A percentile compares a stretch with the other conserved stretches of the same genome.
Evolutionary conservation across 1,140 invertebrate species (phyloP).

Genomic region (Cherax destructor): DNA sequence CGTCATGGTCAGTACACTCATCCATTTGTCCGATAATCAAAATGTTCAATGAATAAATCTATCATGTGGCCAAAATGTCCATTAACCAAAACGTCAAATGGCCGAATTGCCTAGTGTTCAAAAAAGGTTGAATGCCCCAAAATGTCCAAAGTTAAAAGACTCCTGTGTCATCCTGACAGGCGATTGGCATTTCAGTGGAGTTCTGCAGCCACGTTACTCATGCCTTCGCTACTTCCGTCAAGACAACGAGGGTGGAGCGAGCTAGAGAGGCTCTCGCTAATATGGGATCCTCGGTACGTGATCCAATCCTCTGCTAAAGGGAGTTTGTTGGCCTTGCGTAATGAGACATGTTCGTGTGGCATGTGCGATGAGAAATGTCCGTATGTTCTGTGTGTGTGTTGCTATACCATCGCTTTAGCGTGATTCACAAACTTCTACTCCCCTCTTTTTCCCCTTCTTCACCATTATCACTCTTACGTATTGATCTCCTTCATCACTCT

Average conservation of each 20-base stretch:
- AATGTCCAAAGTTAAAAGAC: too few relatives aligned
- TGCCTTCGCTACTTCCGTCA: slow-evolving; percentile 82
- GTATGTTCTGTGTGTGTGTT: not conserved
- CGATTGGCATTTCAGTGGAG: slow-evolving; percentile 94
- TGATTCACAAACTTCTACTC: too few relatives aligned
- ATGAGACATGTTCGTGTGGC: not conserved
- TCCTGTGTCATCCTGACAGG: slow-evolving; percentile 76
- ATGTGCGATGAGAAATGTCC: not conserved
- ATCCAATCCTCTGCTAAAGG: not conserved
- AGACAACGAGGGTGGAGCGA: slow-evolving; percentile 80
- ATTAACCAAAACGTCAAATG: not conserved
- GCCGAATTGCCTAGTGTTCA: too few relatives aligned
- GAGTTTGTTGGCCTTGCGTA: too few relatives aligned
- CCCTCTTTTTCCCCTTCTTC: too few relatives aligned
- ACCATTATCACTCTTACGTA: too few relatives aligned
- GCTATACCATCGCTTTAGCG: too few relatives aligned
- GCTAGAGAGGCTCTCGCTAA: slow-evolving; percentile 84
- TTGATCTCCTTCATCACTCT: too few relatives aligned
- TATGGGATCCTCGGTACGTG: slow-evolving; percentile 90
- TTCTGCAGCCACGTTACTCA: slow-evolving; percentile 89
- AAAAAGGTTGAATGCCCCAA: too few relatives aligned
- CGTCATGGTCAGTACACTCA: slow-evolving; percentile 87
- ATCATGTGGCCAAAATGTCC: not conserved
- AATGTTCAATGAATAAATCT: not conserved
- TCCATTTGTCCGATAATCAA: not conserved